phyloP scores from a whole-genome alignment of 2,797 vertebrate genomes.

The Rhyacichthys aspro region DNA sequence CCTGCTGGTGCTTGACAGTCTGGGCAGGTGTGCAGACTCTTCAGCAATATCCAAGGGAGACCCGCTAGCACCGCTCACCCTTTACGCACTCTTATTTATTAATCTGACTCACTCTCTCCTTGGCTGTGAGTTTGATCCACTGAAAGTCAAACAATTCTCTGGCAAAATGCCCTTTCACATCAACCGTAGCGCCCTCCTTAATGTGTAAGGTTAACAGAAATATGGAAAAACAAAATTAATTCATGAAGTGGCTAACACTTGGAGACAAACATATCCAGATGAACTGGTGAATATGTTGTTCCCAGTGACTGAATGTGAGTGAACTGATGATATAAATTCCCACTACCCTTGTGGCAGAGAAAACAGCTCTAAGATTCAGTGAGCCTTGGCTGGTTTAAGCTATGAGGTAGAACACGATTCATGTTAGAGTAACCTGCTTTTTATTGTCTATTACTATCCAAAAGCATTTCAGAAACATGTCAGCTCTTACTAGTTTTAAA shows the following conservation, averaged over 20 bases:
- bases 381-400: background rate
- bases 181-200: background rate
- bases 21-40: conserved; percentile 69
- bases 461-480: conserved; percentile 4
- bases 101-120: conserved; percentile 60
- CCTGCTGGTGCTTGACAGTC: conserved; percentile 79
- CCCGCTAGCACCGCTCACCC: conserved; percentile 55
- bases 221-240: no score
- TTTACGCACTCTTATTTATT: conserved; percentile 77
- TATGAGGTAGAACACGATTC: background rate
- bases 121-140: conserved; percentile 48
- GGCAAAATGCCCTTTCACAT: conserved; percentile 25
- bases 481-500: background rate
- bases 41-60: conserved; percentile 67
- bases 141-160: conserved; percentile 58
- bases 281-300: no score
- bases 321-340: no score
- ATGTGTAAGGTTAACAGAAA: no score
- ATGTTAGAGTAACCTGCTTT: background rate
- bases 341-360: no score
- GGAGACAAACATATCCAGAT: no score
- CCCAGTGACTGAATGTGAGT: no score
- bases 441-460: background rate
- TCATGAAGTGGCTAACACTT: no score
- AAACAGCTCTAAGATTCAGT: background rate